Conservation (phyloP, 2,888 invertebrate species). For the Leptura quadrifasciata region DNA sequence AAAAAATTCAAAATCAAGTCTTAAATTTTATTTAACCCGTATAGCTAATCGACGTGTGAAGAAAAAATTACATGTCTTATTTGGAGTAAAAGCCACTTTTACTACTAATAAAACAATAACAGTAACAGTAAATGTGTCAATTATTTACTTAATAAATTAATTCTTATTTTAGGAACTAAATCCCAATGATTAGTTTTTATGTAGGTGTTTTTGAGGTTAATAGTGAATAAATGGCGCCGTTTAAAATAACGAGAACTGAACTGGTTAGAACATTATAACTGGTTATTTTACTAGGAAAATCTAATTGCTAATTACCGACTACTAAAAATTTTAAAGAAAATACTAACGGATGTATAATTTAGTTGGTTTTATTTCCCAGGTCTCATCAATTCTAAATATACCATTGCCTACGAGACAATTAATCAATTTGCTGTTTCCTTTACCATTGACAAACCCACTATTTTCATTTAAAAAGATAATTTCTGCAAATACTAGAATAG, state of each 20-base stretch:
- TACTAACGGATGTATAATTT: background rate
- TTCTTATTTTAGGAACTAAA: no score
- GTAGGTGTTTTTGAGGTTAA: background rate
- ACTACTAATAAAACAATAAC: no score
- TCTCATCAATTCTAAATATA: background rate
- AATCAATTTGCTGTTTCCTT: slow-evolving; percentile 21
- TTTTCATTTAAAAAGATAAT: slow-evolving; percentile 6
- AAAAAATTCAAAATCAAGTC: no score
- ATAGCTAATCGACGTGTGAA: no score
- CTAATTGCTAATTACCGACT: background rate
- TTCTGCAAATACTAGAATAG: slow-evolving; percentile 11
- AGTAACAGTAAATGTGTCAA: no score
- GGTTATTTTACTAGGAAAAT: background rate
- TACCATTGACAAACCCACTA: background rate
- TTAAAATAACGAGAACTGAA: background rate
- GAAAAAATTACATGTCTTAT: no score
- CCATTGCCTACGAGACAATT: slow-evolving; percentile 13
- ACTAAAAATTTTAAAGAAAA: background rate
- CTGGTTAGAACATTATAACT: background rate
- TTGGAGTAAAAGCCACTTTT: no score
- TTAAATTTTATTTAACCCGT: no score
- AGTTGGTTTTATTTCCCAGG: background rate
- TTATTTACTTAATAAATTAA: no score
- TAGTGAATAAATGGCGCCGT: background rate
- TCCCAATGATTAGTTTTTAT: no score